A percentile compares a stretch with the other conserved stretches of the same genome.
These are phyloP conservation scores for Battus philenor DNA, from an alignment of 1,140 invertebrate species.

Conservation along the genomic window DNA sequence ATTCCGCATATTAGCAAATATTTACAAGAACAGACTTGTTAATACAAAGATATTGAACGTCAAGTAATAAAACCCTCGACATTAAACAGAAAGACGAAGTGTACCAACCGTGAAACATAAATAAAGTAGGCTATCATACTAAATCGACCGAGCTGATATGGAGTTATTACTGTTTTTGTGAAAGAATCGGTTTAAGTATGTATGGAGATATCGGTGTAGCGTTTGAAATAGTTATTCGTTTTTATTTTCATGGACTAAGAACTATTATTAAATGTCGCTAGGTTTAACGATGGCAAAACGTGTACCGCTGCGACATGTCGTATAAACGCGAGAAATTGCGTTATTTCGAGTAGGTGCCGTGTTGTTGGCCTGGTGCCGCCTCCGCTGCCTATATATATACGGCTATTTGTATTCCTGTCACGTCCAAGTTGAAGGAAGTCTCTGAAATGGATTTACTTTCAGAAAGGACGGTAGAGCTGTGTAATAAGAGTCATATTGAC, in stretches of 20 bases:
- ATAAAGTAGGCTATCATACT: conserved; percentile 51
- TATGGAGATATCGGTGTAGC: conserved; percentile 4
- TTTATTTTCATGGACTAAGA: conserved; percentile 11
- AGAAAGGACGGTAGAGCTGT: conserved; percentile 15
- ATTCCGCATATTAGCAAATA: conserved; percentile 40
- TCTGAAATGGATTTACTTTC: conserved; percentile 42
- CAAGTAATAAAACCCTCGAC: conserved; percentile 33
- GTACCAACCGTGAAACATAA: conserved; percentile 24
- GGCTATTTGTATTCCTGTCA: conserved; percentile 39
- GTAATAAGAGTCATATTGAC: conserved; percentile 15
- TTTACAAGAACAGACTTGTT: conserved; percentile 42
- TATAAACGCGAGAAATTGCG: conserved; percentile 26
- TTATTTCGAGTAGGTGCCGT: conserved; percentile 23
- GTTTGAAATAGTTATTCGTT: not conserved
- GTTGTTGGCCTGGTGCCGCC: conserved; percentile 9
- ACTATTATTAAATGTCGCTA: conserved; percentile 9
- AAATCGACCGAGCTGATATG: conserved; percentile 31
- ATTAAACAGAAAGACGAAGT: conserved; percentile 32
- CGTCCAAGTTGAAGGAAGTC: conserved; percentile 35
- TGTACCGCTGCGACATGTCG: conserved; percentile 21
- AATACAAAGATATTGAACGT: conserved; percentile 31
- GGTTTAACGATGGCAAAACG: conserved; percentile 12
- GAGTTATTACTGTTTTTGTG: conserved; percentile 42
- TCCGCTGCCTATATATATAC: conserved; percentile 9
- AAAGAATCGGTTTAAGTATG: conserved; percentile 14